These are phyloP conservation scores for Pithys albifrons DNA, from an alignment of 2,113 vertebrate species.

Conservation along the genomic window DNA sequence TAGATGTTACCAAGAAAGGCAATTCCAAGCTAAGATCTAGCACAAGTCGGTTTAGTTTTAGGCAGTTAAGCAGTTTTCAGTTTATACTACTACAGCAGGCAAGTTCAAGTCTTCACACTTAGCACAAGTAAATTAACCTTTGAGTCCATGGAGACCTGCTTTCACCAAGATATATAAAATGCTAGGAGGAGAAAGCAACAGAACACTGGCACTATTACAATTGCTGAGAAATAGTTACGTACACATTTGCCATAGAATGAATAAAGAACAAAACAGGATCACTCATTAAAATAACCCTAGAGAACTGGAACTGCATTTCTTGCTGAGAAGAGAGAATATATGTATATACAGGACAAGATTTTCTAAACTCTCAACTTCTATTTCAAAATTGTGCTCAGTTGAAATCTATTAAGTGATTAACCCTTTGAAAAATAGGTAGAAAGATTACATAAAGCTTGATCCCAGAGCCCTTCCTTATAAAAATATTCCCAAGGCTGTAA, in stretches of 20 bases:
- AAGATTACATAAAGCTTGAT: background rate
- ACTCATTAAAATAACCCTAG: background rate
- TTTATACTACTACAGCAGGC: background rate
- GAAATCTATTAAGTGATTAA: background rate
- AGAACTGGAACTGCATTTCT: background rate
- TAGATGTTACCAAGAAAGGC: background rate
- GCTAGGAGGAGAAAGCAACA: background rate
- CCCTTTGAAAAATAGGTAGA: background rate
- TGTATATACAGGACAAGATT: background rate
- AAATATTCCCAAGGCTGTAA: background rate
- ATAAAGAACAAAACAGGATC: background rate
- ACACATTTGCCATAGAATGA: background rate
- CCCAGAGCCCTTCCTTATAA: background rate
- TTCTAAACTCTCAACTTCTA: background rate
- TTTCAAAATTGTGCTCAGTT: background rate
- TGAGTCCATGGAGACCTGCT: background rate
- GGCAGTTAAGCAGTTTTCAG: background rate
- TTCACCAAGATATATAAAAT: background rate
- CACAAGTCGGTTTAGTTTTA: background rate
- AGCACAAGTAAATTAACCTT: background rate
- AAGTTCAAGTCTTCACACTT: background rate
- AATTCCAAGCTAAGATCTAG: background rate
- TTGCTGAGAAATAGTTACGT: background rate
- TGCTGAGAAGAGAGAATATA: background rate
- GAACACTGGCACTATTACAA: background rate